A percentile compares a stretch with the other conserved stretches of the same genome.
phyloP scores from a whole-genome alignment of 2,888 invertebrate genomes.

The Trissolcus japonicus region DNA sequence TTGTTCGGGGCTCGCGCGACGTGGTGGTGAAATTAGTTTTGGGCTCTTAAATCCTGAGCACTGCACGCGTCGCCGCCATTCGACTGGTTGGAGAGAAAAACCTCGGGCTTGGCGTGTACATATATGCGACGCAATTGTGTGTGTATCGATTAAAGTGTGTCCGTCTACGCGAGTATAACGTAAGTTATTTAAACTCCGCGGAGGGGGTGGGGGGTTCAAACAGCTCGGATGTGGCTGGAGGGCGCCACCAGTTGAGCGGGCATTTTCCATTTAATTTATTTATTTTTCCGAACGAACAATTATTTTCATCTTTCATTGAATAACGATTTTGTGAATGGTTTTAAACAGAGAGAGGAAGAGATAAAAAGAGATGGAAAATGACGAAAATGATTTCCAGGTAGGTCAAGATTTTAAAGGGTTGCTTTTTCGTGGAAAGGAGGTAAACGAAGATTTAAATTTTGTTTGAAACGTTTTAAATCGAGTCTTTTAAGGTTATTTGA shows the following conservation, averaged over 20 bases:
- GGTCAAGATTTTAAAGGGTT: background rate
- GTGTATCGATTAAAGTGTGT: background rate
- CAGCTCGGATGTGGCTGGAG: background rate
- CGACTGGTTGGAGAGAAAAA: slow-evolving; percentile 25
- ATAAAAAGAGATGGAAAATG: too few relatives aligned
- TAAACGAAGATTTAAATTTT: too few relatives aligned
- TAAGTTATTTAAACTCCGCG: slow-evolving; percentile 37
- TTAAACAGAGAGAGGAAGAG: too few relatives aligned
- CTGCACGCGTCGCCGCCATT: slow-evolving; percentile 36
- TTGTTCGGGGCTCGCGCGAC: background rate
- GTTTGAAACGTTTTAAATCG: too few relatives aligned
- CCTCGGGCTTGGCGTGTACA: slow-evolving; percentile 2
- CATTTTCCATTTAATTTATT: background rate
- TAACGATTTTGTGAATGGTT: background rate
- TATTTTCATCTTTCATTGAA: background rate
- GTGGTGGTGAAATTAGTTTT: background rate
- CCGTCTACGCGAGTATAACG: slow-evolving; percentile 14
- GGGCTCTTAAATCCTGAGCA: slow-evolving; percentile 6
- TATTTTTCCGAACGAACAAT: background rate
- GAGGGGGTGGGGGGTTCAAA: slow-evolving; percentile 2
- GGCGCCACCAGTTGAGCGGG: slow-evolving; percentile 3
- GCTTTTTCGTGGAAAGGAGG: background rate
- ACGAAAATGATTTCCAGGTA: too few relatives aligned
- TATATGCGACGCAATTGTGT: slow-evolving; percentile 7
- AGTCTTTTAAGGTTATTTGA: too few relatives aligned